These are phyloP conservation scores for Leptogaster cylindrica DNA, from an alignment of 2,888 invertebrate species.

Conservation along the genomic window DNA sequence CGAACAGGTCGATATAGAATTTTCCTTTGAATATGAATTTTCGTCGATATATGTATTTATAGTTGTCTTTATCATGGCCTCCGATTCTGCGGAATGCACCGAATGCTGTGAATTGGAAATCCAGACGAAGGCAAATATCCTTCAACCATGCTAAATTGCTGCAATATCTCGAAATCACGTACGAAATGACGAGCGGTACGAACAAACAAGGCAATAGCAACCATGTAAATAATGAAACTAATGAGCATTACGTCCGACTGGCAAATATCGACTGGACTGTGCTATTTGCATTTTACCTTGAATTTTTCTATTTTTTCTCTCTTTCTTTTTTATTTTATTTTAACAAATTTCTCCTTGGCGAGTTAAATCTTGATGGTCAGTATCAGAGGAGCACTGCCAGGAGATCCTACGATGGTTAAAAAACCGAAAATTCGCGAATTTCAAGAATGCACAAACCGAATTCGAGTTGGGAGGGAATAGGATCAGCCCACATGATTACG, in stretches of 20 bases:
- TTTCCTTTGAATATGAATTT: no score
- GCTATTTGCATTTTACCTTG: conserved; percentile 15
- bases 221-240: conserved; percentile 34
- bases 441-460: not conserved
- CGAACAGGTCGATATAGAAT: no score
- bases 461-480: no score
- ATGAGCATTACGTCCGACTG: conserved; percentile 10
- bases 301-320: no score
- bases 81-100: no score
- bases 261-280: conserved; percentile 4
- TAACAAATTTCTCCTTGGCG: conserved; percentile 19
- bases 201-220: conserved; percentile 12
- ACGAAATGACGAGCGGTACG: conserved; percentile 23
- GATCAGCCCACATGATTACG: no score
- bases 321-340: not conserved
- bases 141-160: conserved; percentile 33
- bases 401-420: not conserved
- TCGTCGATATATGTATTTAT: no score
- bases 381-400: no score
- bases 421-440: not conserved
- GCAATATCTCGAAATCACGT: conserved; percentile 36
- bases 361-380: no score
- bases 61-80: no score
- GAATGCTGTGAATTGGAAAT: conserved; percentile 21
- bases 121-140: conserved; percentile 32